Percentiles rank a stretch among this genome's conserved stretches.
These are phyloP conservation scores for Andricus quercusramuli DNA, from an alignment of 2,888 invertebrate genomes.

Conservation along the genomic window DNA sequence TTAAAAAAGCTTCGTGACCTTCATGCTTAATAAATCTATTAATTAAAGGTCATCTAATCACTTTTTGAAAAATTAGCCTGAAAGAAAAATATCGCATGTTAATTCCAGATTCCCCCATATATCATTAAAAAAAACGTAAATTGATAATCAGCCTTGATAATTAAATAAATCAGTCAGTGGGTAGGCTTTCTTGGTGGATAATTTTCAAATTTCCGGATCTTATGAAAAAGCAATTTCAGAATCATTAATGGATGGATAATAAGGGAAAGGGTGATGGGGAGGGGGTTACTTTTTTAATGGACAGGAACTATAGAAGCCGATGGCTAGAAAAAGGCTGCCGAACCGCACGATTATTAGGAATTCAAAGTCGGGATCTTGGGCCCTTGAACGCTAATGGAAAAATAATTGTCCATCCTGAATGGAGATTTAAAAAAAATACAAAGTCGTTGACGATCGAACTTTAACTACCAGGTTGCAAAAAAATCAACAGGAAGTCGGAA, in stretches of 20 bases:
- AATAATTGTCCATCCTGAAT: conserved; percentile 65
- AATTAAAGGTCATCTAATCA: background rate
- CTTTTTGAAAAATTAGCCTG: background rate
- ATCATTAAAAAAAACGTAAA: background rate
- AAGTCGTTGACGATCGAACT: conserved; percentile 52
- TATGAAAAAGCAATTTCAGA: conserved; percentile 16
- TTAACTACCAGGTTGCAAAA: conserved; percentile 32
- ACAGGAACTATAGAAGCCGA: conserved; percentile 66
- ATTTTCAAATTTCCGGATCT: conserved; percentile 26
- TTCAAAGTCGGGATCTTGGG: conserved; percentile 59
- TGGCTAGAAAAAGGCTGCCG: conserved; percentile 45
- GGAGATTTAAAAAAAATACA: conserved; percentile 24
- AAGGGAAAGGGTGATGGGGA: background rate
- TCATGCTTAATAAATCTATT: conserved; percentile 25
- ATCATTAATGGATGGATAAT: conserved; percentile 35
- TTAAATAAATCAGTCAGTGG: background rate
- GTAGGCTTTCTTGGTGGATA: background rate
- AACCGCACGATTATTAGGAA: conserved; percentile 66
- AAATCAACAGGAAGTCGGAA: conserved; percentile 32
- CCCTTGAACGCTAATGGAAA: conserved; percentile 65
- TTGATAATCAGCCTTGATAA: background rate
- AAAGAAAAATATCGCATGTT: background rate
- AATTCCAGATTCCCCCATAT: background rate
- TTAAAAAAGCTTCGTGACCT: conserved; percentile 63
- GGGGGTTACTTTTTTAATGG: conserved; percentile 63